Evolutionary conservation across 1,140 invertebrate species (phyloP).

Genomic region (Orussus abietinus): DNA sequence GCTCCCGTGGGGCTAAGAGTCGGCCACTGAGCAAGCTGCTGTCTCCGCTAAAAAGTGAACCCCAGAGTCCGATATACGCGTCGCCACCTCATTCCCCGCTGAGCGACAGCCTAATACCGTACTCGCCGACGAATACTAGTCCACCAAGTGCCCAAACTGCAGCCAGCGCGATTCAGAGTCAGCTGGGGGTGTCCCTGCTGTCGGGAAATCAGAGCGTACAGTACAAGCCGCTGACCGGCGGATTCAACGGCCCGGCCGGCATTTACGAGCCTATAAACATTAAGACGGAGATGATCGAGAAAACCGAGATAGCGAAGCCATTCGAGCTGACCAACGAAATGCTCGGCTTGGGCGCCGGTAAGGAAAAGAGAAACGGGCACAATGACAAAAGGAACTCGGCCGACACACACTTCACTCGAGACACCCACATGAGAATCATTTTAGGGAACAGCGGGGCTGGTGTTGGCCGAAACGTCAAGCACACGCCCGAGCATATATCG

Average conservation of each 20-base stretch:
- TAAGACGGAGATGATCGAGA: slow-evolving; percentile 46
- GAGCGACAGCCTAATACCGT: slow-evolving; percentile 59
- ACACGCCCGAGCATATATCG: slow-evolving; percentile 40
- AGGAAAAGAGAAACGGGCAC: slow-evolving; percentile 38
- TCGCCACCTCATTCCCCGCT: slow-evolving; percentile 80
- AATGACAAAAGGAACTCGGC: slow-evolving; percentile 50
- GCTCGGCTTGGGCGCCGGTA: slow-evolving; percentile 40
- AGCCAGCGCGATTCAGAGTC: slow-evolving; percentile 47
- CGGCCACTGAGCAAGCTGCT: slow-evolving; percentile 60
- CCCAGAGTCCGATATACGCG: slow-evolving; percentile 77
- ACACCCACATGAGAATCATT: slow-evolving; percentile 88
- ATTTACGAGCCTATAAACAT: slow-evolving; percentile 51
- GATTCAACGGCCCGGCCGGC: slow-evolving; percentile 42
- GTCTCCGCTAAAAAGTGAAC: slow-evolving; percentile 71
- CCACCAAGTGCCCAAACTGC: slow-evolving; percentile 49
- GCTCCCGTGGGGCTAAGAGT: slow-evolving; percentile 57
- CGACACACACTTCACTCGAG: slow-evolving; percentile 71
- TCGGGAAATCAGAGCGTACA: slow-evolving; percentile 45
- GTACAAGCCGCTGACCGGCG: slow-evolving; percentile 40
- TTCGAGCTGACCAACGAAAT: slow-evolving; percentile 51
- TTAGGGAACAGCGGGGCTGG: slow-evolving; percentile 63
- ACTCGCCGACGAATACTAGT: slow-evolving; percentile 49
- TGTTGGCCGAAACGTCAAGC: slow-evolving; percentile 52
- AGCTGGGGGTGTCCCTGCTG: slow-evolving; percentile 45
- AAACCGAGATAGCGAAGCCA: slow-evolving; percentile 36